phyloP scores from a whole-genome alignment of 2,113 vertebrate genomes.

The Python bivittatus region DNA sequence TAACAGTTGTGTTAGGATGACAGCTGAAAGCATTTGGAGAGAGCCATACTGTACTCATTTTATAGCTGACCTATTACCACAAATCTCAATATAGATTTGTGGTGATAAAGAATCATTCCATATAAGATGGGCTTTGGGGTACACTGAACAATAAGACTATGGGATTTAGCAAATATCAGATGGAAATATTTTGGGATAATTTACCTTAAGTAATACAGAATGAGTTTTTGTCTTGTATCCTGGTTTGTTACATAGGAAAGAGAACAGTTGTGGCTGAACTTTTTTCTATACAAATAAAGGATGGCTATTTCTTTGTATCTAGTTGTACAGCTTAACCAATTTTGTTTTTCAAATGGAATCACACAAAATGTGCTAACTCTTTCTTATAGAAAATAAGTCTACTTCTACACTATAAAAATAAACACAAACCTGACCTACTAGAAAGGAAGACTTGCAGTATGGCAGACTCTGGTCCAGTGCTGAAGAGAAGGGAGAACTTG shows the following conservation, averaged over 20 bases:
- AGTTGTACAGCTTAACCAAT: too few species aligned
- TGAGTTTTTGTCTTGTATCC: neutral
- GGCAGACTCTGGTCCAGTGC: neutral
- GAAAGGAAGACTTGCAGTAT: neutral
- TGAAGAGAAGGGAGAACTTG: too few species aligned
- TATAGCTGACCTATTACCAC: neutral
- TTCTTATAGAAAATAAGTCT: neutral
- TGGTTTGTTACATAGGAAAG: neutral
- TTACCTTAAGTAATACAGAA: neutral
- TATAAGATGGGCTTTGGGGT: neutral
- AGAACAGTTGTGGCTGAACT: neutral
- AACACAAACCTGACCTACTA: too few species aligned
- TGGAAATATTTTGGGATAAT: neutral
- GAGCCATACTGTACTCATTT: neutral
- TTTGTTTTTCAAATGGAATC: too few species aligned
- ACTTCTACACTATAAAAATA: neutral
- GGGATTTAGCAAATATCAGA: neutral
- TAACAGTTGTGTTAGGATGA: conserved; percentile 20
- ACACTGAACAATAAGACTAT: neutral
- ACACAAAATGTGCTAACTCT: too few species aligned
- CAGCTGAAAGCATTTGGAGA: neutral
- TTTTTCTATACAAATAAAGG: too few species aligned
- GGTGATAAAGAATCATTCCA: neutral
- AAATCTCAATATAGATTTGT: conserved; percentile 21
- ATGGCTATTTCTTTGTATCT: too few species aligned